A percentile compares a stretch with the other conserved stretches of the same genome.
phyloP scores from a whole-genome alignment of 2,888 invertebrate species.

The Lasioglossum zephyrum region DNA sequence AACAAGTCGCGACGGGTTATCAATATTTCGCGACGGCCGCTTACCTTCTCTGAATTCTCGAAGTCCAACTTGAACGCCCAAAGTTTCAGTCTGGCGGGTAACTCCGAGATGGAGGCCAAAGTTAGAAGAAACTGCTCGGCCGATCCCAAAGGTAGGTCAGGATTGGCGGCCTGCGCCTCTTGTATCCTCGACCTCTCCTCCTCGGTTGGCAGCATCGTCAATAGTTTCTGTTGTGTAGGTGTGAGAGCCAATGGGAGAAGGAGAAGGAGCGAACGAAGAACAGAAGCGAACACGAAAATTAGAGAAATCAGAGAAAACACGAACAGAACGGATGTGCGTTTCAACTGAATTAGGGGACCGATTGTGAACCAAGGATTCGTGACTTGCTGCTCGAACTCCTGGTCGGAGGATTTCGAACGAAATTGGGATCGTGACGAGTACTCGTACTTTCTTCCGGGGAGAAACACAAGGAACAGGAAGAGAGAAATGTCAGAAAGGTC shows the following conservation, averaged over 20 bases:
- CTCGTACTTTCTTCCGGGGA: constrained; percentile 19
- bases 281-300: constrained; percentile 64
- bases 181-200: constrained; percentile 98
- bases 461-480: constrained; percentile 27
- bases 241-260: constrained; percentile 25
- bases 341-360: constrained; percentile 48
- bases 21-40: constrained; percentile 58
- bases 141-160: constrained; percentile 95
- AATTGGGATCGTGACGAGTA: constrained; percentile 47
- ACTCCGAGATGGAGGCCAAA: constrained; percentile 97
- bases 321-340: constrained; percentile 41
- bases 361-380: constrained; percentile 51
- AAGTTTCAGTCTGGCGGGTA: constrained; percentile 95
- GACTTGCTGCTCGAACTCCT: constrained; percentile 4
- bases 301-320: constrained; percentile 65
- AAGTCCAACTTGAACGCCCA: constrained; percentile 99
- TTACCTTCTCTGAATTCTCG: constrained; percentile 96
- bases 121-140: constrained; percentile 99
- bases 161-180: constrained; percentile 96
- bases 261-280: constrained; percentile 59
- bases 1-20: not conserved
- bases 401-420: constrained; percentile 33
- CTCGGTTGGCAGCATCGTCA: constrained; percentile 98
- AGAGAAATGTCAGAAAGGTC: constrained; percentile 34
- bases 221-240: constrained; percentile 89